Conservation (phyloP, 1,140 invertebrate species). For the Lycorma delicatula region DNA sequence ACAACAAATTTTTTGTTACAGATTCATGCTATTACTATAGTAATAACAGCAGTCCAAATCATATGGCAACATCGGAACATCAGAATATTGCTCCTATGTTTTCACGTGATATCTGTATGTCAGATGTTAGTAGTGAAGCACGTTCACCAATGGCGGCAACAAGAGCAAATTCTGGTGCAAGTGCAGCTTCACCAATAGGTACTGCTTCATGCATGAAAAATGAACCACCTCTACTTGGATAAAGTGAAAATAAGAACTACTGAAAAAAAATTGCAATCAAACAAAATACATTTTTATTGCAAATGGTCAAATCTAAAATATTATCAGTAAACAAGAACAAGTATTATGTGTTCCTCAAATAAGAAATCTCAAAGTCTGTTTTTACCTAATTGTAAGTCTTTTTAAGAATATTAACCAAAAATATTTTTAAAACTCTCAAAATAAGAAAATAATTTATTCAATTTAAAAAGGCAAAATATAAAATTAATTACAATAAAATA, state of each 20-base stretch:
- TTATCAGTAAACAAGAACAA: too few species aligned
- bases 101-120: background rate
- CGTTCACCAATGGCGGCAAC: conserved; percentile 60
- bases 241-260: background rate
- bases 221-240: conserved; percentile 10
- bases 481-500: too few species aligned
- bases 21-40: conserved; percentile 58
- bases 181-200: conserved; percentile 59
- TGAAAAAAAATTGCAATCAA: too few species aligned
- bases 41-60: conserved; percentile 40
- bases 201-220: conserved; percentile 44
- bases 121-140: conserved; percentile 36
- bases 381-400: too few species aligned
- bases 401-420: too few species aligned
- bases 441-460: too few species aligned
- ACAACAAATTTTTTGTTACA: conserved; percentile 37
- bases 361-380: too few species aligned
- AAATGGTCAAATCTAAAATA: too few species aligned
- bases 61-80: conserved; percentile 22
- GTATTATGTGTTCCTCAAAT: too few species aligned
- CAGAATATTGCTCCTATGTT: conserved; percentile 3
- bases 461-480: too few species aligned
- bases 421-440: too few species aligned
- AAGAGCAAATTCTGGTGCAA: conserved; percentile 56
- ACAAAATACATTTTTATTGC: too few species aligned